These are phyloP conservation scores for Stenolophus ochropezus DNA, from an alignment of 2,888 invertebrate species.

Conservation along the genomic window DNA sequence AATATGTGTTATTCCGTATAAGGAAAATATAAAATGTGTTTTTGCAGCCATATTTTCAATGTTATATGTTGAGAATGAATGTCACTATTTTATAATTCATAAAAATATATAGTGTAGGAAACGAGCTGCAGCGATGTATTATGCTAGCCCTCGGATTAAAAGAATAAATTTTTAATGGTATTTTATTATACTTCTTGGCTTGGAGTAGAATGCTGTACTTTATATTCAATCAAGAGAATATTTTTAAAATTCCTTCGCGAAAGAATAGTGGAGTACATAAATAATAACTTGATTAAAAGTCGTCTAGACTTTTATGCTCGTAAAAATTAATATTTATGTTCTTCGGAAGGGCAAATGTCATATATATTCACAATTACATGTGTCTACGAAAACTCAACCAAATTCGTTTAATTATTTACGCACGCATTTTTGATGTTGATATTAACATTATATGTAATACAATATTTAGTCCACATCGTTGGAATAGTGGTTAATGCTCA, in stretches of 20 bases:
- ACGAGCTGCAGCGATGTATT: not conserved
- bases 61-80: not conserved
- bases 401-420: no score
- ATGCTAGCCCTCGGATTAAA: not conserved
- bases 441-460: no score
- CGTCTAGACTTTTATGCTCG: not conserved
- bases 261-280: not conserved
- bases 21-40: not conserved
- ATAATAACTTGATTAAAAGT: not conserved
- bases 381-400: no score
- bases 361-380: not conserved
- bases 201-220: not conserved
- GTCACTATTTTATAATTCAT: slow-evolving; percentile 24
- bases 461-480: no score
- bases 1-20: not conserved
- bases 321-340: slow-evolving; percentile 6
- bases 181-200: slow-evolving; percentile 9
- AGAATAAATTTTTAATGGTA: slow-evolving; percentile 8
- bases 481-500: no score
- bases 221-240: slow-evolving; percentile 10
- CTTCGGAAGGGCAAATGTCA: not conserved
- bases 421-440: no score
- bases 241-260: slow-evolving; percentile 11
- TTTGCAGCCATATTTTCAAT: not conserved
- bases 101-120: slow-evolving; percentile 19